Evolutionary conservation across 2,888 invertebrate species (phyloP).

Genomic region (Busseola fusca): DNA sequence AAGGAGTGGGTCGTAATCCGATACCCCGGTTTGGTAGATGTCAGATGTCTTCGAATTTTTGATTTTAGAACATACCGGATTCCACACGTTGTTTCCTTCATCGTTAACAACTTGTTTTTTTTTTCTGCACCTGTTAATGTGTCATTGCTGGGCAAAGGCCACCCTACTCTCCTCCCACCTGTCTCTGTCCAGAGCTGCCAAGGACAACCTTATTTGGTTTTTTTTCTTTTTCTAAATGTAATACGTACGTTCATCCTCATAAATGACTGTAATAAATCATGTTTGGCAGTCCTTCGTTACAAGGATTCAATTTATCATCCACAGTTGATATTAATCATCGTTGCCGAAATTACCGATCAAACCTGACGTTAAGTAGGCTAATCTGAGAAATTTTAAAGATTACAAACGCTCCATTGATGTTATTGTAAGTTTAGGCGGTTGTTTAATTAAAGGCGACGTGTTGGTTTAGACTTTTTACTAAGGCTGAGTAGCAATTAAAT

Average conservation of each 20-base stretch:
- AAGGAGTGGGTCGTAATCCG: neutral
- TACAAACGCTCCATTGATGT: conserved; percentile 8
- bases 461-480: neutral
- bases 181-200: no score
- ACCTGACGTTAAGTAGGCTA: conserved; percentile 58
- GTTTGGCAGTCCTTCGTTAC: conserved; percentile 46
- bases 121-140: no score
- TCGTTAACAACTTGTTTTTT: no score
- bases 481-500: neutral
- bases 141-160: no score
- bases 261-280: conserved; percentile 64
- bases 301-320: conserved; percentile 59
- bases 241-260: conserved; percentile 11
- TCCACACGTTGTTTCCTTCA: no score
- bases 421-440: conserved; percentile 1
- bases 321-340: conserved; percentile 57
- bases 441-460: neutral
- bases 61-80: no score
- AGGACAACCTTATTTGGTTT: no score
- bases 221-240: neutral
- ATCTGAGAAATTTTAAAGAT: conserved; percentile 31
- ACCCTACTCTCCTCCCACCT: no score
- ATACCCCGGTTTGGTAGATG: neutral
- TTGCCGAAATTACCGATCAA: conserved; percentile 57
- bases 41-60: neutral